Evolutionary conservation across 2,797 vertebrate species (phyloP).

Genomic region (Morus bassanus): DNA sequence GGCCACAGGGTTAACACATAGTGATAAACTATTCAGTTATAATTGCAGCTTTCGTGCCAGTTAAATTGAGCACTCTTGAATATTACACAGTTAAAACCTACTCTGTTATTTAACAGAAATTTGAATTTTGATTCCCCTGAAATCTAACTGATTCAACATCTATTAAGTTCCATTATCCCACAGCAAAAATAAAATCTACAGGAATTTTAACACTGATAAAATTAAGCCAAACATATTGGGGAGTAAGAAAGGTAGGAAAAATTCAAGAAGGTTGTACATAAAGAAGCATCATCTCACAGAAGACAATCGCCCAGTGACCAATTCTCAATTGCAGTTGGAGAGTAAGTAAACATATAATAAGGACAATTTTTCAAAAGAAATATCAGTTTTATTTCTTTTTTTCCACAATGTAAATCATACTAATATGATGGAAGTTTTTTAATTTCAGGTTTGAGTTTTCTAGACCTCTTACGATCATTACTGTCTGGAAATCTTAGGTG

Average conservation of each 20-base stretch:
- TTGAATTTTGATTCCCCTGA: constrained; percentile 36
- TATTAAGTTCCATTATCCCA: neutral
- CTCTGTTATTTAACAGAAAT: constrained; percentile 48
- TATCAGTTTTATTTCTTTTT: neutral
- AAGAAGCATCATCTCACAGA: neutral
- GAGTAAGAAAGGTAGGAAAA: neutral
- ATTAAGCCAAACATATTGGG: neutral
- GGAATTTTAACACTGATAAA: neutral
- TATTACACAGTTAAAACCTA: constrained; percentile 17
- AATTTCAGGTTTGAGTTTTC: neutral
- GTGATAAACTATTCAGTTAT: constrained; percentile 60
- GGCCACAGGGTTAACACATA: constrained; percentile 56
- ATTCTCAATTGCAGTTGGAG: neutral
- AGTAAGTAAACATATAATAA: neutral
- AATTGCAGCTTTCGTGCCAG: constrained; percentile 45
- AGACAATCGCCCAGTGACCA: neutral
- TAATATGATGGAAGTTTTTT: neutral
- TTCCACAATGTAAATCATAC: neutral
- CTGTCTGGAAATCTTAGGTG: neutral
- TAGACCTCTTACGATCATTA: neutral
- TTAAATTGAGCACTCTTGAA: constrained; percentile 42
- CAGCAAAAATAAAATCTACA: neutral
- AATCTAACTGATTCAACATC: neutral
- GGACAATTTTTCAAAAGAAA: neutral
- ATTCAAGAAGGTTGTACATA: neutral